Evolutionary conservation across 2,888 invertebrate genomes (phyloP).

Genomic region (Heteropelma amictum): DNA sequence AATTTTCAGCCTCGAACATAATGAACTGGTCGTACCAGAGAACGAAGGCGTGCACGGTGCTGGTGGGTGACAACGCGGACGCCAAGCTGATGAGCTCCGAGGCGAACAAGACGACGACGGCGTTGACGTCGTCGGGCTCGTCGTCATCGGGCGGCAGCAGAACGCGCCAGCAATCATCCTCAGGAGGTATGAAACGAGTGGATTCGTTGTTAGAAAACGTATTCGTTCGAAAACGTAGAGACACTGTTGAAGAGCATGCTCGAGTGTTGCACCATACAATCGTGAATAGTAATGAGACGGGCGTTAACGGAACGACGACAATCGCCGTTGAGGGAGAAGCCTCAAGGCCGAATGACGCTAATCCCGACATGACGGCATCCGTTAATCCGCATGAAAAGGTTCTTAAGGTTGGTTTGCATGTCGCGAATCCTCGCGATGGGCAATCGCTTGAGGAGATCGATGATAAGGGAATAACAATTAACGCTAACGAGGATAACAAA

Average conservation of each 20-base stretch:
- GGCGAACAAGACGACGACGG: constrained; percentile 85
- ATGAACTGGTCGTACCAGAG: constrained; percentile 92
- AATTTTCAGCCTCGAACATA: constrained; percentile 86
- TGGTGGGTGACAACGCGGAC: constrained; percentile 87
- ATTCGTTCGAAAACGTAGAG: constrained; percentile 85
- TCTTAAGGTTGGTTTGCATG: constrained; percentile 53
- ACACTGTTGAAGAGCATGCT: constrained; percentile 82
- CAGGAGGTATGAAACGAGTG: constrained; percentile 78
- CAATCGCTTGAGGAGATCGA: constrained; percentile 52
- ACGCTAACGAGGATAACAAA: constrained; percentile 34
- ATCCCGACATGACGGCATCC: neutral
- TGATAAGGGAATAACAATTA: constrained; percentile 8
- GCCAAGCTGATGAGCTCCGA: constrained; percentile 86
- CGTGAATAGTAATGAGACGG: constrained; percentile 28
- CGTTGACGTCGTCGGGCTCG: constrained; percentile 80
- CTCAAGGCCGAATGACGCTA: too few species aligned
- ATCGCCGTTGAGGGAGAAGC: constrained; percentile 32
- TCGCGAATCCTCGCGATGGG: constrained; percentile 57
- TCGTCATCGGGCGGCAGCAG: constrained; percentile 81
- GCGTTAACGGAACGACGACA: constrained; percentile 18
- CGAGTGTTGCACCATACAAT: constrained; percentile 67
- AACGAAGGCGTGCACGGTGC: constrained; percentile 89
- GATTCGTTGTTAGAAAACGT: constrained; percentile 48
- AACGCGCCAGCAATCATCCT: constrained; percentile 71
- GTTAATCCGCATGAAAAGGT: constrained; percentile 47